Conservation (phyloP, 1,140 invertebrate species). For the Eueides isabella region DNA sequence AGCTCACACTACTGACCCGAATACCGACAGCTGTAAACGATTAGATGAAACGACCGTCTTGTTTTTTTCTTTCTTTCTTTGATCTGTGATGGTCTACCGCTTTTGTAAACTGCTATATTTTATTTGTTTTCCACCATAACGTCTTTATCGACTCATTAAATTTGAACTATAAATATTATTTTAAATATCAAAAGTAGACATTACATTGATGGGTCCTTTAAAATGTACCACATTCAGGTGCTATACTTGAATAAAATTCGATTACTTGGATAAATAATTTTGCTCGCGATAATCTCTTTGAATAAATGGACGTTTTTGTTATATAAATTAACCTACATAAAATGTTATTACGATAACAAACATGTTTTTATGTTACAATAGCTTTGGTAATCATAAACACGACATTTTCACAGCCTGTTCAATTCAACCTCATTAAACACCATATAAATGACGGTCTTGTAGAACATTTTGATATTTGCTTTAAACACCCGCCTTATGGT, state of each 20-base stretch:
- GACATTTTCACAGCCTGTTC: conserved; percentile 1
- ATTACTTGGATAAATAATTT: neutral
- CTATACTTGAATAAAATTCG: neutral
- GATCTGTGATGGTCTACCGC: conserved; percentile 37
- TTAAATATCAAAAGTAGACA: neutral
- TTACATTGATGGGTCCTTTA: neutral
- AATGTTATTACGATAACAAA: neutral
- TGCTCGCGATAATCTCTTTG: neutral
- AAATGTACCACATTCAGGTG: too few species aligned
- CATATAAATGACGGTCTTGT: conserved; percentile 38
- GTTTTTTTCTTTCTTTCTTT: conserved; percentile 46
- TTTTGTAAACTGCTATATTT: conserved; percentile 15
- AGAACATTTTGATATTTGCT: conserved; percentile 57
- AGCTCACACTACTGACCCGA: conserved; percentile 73
- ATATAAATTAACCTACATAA: conserved; percentile 10
- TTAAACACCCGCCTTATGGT: conserved; percentile 52
- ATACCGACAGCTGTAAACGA: conserved; percentile 62
- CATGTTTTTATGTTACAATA: neutral
- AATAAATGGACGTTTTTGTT: neutral
- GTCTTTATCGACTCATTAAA: neutral
- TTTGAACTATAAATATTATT: neutral
- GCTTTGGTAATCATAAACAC: neutral
- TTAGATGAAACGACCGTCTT: conserved; percentile 44
- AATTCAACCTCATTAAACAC: conserved; percentile 29
- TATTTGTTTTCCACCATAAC: conserved; percentile 33